phyloP scores from a whole-genome alignment of 2,113 vertebrate genomes.

The Heloderma charlesbogerti region DNA sequence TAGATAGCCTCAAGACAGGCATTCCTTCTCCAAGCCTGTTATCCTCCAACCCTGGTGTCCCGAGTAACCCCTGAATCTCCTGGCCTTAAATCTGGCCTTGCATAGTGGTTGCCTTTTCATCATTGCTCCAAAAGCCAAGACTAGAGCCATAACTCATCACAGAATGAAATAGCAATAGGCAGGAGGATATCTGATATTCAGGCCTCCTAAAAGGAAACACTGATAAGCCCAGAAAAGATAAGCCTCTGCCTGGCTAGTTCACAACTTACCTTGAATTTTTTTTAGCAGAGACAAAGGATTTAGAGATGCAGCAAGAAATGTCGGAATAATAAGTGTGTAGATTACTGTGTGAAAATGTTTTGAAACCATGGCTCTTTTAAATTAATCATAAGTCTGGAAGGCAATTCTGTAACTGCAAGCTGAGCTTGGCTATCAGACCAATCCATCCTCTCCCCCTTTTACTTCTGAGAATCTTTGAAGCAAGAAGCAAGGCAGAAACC shows the following conservation, averaged over 20 bases:
- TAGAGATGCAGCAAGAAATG: not conserved
- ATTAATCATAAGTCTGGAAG: not conserved
- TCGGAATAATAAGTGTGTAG: not conserved
- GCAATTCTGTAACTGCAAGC: not conserved
- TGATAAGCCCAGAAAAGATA: not conserved
- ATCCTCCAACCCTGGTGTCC: too few species aligned
- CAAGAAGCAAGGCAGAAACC: too few species aligned
- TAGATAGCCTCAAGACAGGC: too few species aligned
- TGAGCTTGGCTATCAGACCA: not conserved
- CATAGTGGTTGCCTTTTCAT: too few species aligned
- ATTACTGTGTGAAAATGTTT: not conserved
- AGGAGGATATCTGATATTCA: not conserved
- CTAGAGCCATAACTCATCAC: not conserved
- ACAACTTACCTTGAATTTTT: too few species aligned
- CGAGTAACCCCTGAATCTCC: too few species aligned
- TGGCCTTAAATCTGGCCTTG: too few species aligned
- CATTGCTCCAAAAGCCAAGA: not conserved
- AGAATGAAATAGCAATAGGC: not conserved
- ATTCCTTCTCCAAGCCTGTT: too few species aligned
- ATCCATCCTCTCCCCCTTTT: not conserved
- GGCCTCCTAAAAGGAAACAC: not conserved
- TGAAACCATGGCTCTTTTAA: too few species aligned
- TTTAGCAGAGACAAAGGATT: not conserved
- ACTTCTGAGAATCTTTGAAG: too few species aligned
- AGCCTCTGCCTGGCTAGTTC: not conserved